Percentiles rank a stretch among this genome's conserved stretches.
These are phyloP conservation scores for Sycophila sp. DNA, from an alignment of 1,140 invertebrate genomes.

Conservation along the genomic window DNA sequence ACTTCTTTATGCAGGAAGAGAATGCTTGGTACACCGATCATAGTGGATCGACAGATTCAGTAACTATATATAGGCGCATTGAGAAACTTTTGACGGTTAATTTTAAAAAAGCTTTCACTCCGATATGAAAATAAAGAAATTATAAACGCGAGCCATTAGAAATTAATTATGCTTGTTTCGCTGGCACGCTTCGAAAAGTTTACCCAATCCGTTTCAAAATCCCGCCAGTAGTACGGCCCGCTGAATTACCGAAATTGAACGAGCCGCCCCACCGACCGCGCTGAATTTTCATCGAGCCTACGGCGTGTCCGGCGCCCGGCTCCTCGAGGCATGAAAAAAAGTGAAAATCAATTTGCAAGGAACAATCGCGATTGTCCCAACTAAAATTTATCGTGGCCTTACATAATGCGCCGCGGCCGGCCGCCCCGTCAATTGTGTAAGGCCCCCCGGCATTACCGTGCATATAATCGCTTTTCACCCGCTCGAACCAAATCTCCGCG, in stretches of 20 bases:
- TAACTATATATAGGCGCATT: too few relatives aligned
- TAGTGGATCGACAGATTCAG: too few relatives aligned
- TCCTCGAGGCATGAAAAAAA: constrained; percentile 25
- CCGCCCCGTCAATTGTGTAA: constrained; percentile 16
- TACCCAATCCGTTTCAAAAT: background rate
- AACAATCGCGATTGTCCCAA: constrained; percentile 33
- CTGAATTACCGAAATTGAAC: background rate
- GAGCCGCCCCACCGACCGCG: background rate
- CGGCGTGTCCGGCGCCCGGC: too few relatives aligned
- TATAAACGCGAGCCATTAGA: background rate
- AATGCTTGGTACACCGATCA: too few relatives aligned
- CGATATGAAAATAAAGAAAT: background rate
- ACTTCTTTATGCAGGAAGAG: too few relatives aligned
- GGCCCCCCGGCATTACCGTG: background rate
- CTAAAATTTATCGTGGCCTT: constrained; percentile 31
- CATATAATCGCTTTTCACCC: constrained; percentile 20
- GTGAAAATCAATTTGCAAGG: constrained; percentile 35
- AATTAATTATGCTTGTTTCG: constrained; percentile 3
- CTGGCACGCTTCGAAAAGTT: background rate
- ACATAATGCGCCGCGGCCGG: background rate
- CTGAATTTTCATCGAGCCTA: constrained; percentile 12
- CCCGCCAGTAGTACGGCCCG: background rate
- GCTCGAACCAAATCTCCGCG: constrained; percentile 4
- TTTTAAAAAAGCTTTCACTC: too few relatives aligned
- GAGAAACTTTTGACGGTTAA: too few relatives aligned